These are phyloP conservation scores for Sarcophaga bullata DNA, from an alignment of 1,140 invertebrate genomes.

Conservation along the genomic window DNA sequence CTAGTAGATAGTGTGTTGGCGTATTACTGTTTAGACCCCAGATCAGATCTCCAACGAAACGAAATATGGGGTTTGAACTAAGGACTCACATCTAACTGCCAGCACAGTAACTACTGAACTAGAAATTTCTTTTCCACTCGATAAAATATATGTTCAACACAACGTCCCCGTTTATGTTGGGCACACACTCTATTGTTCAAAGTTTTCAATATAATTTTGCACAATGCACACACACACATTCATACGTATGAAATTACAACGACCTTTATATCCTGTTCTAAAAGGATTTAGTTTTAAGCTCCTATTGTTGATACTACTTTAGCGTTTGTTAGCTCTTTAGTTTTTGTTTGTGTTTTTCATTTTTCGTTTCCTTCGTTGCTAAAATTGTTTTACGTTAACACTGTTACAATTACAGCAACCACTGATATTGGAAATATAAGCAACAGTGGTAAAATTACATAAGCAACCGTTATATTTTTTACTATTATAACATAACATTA, in stretches of 20 bases:
- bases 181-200: no score
- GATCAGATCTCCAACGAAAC: no score
- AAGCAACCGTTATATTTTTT: neutral
- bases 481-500: neutral
- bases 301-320: conserved; percentile 17
- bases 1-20: no score
- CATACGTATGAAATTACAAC: neutral
- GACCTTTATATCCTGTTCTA: conserved; percentile 24
- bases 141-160: no score
- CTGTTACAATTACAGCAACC: neutral
- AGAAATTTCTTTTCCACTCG: no score
- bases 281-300: conserved; percentile 7
- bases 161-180: no score
- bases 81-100: no score
- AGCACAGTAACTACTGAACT: no score
- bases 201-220: no score
- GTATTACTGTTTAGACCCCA: no score
- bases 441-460: neutral
- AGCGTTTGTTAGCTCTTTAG: neutral
- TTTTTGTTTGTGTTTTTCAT: conserved; percentile 9
- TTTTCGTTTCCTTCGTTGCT: neutral
- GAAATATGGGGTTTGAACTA: no score
- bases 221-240: neutral
- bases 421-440: neutral
- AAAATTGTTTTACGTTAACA: conserved; percentile 7